phyloP scores from a whole-genome alignment of 2,888 invertebrate genomes.

The Crossocerus cetratus region DNA sequence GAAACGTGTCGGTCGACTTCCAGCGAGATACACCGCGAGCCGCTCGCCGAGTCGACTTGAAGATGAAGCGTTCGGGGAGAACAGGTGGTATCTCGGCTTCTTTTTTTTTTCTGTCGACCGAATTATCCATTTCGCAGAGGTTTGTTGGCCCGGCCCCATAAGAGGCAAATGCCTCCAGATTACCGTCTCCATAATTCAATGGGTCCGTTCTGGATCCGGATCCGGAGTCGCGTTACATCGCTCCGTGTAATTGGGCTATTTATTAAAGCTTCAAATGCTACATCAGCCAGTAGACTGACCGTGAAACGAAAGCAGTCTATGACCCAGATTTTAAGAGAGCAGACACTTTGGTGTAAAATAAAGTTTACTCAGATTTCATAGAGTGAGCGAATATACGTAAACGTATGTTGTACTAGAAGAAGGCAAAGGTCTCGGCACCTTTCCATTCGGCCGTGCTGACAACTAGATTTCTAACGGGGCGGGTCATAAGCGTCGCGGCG shows the following conservation, averaged over 20 bases:
- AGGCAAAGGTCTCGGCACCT: too few species aligned
- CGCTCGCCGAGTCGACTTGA: slow-evolving; percentile 32
- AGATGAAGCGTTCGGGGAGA: slow-evolving; percentile 13
- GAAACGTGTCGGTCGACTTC: slow-evolving; percentile 54
- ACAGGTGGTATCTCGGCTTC: slow-evolving; percentile 9
- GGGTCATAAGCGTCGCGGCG: too few species aligned
- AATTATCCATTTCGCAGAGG: slow-evolving; percentile 5
- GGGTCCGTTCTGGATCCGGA: slow-evolving; percentile 18
- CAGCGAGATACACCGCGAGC: slow-evolving; percentile 36
- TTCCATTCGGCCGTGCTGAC: too few species aligned
- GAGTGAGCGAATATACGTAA: too few species aligned
- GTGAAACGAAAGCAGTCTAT: slow-evolving; percentile 15
- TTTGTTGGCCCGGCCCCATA: background rate
- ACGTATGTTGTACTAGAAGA: too few species aligned
- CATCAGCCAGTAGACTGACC: background rate
- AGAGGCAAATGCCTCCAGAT: slow-evolving; percentile 25
- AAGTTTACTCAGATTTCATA: too few species aligned
- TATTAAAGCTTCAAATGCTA: too few species aligned
- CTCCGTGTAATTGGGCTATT: slow-evolving; percentile 12
- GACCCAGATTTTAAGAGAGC: slow-evolving; percentile 16
- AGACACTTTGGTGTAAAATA: too few species aligned
- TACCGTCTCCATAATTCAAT: slow-evolving; percentile 6
- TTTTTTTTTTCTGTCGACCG: background rate
- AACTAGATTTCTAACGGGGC: too few species aligned
- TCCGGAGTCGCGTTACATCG: slow-evolving; percentile 1